phyloP scores from a whole-genome alignment of 2,113 vertebrate genomes.

The Thermophis baileyi region DNA sequence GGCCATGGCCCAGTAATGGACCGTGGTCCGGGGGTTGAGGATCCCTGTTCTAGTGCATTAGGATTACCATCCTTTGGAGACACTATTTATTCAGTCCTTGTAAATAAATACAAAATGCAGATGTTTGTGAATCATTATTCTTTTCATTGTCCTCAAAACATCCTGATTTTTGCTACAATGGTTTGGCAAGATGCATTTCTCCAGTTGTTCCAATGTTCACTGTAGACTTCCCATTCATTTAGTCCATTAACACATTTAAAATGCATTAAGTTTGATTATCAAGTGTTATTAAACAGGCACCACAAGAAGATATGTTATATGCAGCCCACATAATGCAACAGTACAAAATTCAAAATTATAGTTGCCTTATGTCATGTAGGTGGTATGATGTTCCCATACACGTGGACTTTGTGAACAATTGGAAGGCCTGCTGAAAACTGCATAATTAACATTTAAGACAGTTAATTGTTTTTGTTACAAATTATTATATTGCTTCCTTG shows the following conservation, averaged over 20 bases:
- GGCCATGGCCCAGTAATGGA: not conserved
- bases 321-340: conserved; percentile 8
- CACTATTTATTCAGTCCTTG: not conserved
- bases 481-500: conserved; percentile 54
- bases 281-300: conserved; percentile 21
- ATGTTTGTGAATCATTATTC: not conserved
- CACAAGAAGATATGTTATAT: conserved; percentile 21
- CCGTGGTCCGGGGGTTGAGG: not conserved
- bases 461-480: conserved; percentile 57
- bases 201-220: not conserved
- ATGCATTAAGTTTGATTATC: not conserved
- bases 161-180: not conserved
- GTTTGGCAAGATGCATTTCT: not conserved
- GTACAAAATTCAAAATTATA: not conserved
- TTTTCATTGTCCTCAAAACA: not conserved
- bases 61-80: not conserved
- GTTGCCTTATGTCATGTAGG: conserved; percentile 16
- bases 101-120: not conserved
- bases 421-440: conserved; percentile 43
- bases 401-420: conserved; percentile 23
- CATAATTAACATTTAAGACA: conserved; percentile 54
- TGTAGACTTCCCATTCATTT: accelerated
- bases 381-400: conserved; percentile 34
- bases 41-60: not conserved
- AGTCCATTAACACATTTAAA: not conserved